Percentiles rank a stretch among this genome's conserved stretches.
Evolutionary conservation across 2,113 vertebrate genomes (phyloP).

Genomic region (Tachysurus fulvidraco): DNA sequence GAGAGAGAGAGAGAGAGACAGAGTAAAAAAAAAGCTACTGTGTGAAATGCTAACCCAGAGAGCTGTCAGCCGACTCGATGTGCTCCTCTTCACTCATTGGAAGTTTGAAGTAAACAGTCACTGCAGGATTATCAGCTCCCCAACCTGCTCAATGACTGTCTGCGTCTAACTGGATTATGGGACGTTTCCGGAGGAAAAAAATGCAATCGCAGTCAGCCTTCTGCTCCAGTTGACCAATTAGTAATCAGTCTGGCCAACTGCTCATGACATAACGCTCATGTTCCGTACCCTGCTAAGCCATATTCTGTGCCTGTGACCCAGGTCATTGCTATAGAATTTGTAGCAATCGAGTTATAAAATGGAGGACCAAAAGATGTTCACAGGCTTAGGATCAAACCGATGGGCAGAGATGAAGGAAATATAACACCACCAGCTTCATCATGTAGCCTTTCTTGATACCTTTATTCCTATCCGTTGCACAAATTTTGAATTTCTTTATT

Average conservation of each 20-base stretch:
- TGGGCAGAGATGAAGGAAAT: background rate
- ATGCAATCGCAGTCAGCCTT: conserved; percentile 35
- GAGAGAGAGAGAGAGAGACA: background rate
- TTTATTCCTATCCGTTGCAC: background rate
- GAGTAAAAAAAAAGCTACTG: background rate
- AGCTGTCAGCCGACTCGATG: conserved; percentile 20
- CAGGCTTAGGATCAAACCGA: background rate
- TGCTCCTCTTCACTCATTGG: background rate
- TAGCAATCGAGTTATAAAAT: background rate
- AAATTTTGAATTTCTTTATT: background rate
- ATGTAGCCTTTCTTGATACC: background rate
- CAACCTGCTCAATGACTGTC: conserved; percentile 47
- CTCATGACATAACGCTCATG: background rate
- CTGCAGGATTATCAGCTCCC: conserved; percentile 53
- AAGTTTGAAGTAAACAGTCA: conserved; percentile 46
- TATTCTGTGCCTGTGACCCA: background rate
- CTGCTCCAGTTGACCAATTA: conserved; percentile 46
- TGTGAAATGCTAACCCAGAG: conserved; percentile 40
- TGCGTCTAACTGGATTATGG: conserved; percentile 56
- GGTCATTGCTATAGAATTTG: background rate
- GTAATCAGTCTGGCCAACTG: conserved; percentile 15
- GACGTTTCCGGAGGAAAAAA: conserved; percentile 29
- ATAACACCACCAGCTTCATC: background rate
- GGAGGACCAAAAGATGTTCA: background rate
- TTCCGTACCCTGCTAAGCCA: background rate